Base-by-base conservation (phyloP, 2,797 vertebrate genomes). In the Enteromius anoplus region DNA sequence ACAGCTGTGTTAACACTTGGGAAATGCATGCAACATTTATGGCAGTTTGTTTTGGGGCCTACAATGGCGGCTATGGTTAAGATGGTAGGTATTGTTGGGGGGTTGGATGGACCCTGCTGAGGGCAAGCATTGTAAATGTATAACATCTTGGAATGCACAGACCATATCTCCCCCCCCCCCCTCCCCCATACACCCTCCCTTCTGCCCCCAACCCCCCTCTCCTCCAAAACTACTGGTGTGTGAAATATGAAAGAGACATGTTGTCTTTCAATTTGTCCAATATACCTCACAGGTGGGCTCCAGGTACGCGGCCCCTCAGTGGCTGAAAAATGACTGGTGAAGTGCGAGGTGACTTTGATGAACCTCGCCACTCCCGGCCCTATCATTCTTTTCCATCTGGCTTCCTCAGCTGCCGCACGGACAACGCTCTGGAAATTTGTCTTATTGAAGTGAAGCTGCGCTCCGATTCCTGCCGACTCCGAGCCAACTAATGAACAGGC, bases 311-410 rank as follows among this genome's bases (percentile, higher is more conserved):
- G 94, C 95, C 95, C 90, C 95, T 97, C 96, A 96, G 94, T 94
- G 93, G 93, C 94, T 98, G 97, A 99, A 97, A 98, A 98, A 99
- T 97, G 97, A 97, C 95, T 91, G 94, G 94, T 95, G 94, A 93
- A 93, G 93, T 92, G 88, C 92, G 87, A 91, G 90, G 91, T 97
- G 97, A 98, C 97, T 97, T 98, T 99, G 98, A 99, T 98, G 97
- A 98, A 99, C 97, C 96, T 97, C 91, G 3, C 94, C 75, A 90
- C 91, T 91, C 71, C 88, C 85, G 91, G 93, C 92, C 93, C 96
- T 95, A 99, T 99, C 97, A 98, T 96, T 99, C 97, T 98, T 98
- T 97, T 98, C 96, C 97, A 94, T 96, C 95, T 98, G 96, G 95
- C 94, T 98, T 98, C 97, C 95, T 93, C 94, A 90, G 93, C 92